A percentile compares a stretch with the other conserved stretches of the same genome.
Evolutionary conservation across 2,113 vertebrate genomes (phyloP).

Genomic region (Acrocephalus arundinaceus): DNA sequence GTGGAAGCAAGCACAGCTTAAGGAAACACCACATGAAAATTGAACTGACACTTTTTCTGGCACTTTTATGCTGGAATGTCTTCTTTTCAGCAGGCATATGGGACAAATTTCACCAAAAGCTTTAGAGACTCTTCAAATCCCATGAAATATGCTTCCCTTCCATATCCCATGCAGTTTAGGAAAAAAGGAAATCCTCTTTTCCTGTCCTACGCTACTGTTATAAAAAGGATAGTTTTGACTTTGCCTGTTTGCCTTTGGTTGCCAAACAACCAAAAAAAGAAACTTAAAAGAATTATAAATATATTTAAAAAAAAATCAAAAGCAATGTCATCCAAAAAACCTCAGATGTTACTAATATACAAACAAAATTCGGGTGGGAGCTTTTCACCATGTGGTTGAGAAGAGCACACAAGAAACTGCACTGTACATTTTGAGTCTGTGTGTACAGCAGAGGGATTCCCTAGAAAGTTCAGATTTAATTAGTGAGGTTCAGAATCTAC

Average conservation of each 20-base stretch:
- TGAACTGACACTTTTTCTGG: not conserved
- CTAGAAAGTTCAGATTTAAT: not conserved
- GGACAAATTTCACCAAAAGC: not conserved
- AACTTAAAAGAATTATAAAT: not conserved
- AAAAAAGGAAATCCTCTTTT: not conserved
- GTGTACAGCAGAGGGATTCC: not conserved
- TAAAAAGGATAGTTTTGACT: not conserved
- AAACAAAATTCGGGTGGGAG: not conserved
- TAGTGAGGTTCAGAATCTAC: not conserved
- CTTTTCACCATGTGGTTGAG: not conserved
- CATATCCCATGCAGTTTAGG: not conserved
- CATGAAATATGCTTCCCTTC: not conserved
- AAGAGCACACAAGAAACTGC: not conserved
- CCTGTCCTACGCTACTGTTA: not conserved
- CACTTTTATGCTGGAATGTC: not conserved
- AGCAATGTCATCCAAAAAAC: not conserved
- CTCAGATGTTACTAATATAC: fast-evolving
- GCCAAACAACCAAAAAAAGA: not conserved
- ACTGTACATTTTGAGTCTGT: not conserved
- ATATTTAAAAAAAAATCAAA: not conserved
- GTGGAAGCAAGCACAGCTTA: not conserved
- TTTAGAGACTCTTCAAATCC: not conserved
- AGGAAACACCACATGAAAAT: not conserved
- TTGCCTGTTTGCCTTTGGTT: not conserved
- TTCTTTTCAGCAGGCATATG: not conserved